Evolutionary conservation across 1,140 invertebrate genomes (phyloP), one percentile per base, ranked within the genome.

Genomic region (Cardiocondyla obscurior): DNA sequence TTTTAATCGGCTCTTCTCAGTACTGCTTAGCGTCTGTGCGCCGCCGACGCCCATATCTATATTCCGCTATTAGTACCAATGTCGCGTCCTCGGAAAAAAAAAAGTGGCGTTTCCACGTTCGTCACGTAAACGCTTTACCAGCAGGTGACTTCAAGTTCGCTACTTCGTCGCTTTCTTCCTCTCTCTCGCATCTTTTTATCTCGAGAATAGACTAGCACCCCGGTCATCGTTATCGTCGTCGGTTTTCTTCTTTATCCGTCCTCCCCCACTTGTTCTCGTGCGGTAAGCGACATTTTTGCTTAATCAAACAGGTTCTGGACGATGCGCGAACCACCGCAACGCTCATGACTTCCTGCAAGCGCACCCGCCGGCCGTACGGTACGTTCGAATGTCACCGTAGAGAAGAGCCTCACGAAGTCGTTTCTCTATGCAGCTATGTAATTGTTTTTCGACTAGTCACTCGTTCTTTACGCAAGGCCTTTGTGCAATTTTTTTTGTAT

Each of bases 1-100:
- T 85, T 90, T 88, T 89, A 89, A 90, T 90, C 90, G 86, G 84
- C 88, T 84, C 67, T 88, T 89, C 88, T 86, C 82, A 69, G 83
- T 69, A 81, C 65, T 81, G 57, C 49, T 39, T 39, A 72, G 33
- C 51, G 33, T 72, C 25, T 67, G 19, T 64, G 28, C 55, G 28
- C 67, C 58, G 57, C 85, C 73, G 85, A 16, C 70, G 16, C 19
- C 22, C 51, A n/a, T 58, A 73, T 73, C 51, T 57, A 90, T 90
- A 90, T 90, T 90, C 87, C 81, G 39, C 77, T 84, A 84, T 90
- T 90, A 89, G 89, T 83, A 87, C 72, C 81, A 85, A 88, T 81
- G 85, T 86, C 49, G 49, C 25, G 44, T 65, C 14, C 57, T 36
- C 51, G 60, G 53, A 81, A 86, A 86, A 87, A 86, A 81, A 86